phyloP scores from a whole-genome alignment of 2,797 vertebrate species.

The Thunnus albacares region DNA sequence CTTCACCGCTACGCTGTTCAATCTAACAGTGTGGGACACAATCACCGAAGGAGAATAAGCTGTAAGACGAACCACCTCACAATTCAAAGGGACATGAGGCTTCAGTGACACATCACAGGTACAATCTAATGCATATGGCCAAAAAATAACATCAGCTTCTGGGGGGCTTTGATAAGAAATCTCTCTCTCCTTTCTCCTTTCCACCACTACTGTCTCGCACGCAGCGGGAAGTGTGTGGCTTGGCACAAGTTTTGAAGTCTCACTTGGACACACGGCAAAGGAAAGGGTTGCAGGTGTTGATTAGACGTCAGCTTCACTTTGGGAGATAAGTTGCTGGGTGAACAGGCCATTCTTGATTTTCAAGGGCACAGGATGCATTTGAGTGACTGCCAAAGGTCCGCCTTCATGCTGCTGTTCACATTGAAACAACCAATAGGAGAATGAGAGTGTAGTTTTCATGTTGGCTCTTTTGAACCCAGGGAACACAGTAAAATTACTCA shows the following conservation, averaged over 20 bases:
- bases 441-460: conserved; percentile 39
- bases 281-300: conserved; percentile 87
- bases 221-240: conserved; percentile 71
- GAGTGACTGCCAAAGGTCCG: conserved; percentile 77
- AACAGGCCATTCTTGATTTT: conserved; percentile 84
- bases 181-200: conserved; percentile 48
- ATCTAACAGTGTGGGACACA: conserved; percentile 57
- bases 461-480: conserved; percentile 12
- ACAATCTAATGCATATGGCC: conserved; percentile 66
- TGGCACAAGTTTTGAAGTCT: conserved; percentile 86
- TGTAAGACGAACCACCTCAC: conserved; percentile 59
- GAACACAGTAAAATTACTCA: conserved; percentile 36
- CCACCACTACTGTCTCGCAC: conserved; percentile 54
- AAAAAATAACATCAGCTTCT: conserved; percentile 76
- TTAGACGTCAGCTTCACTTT: conserved; percentile 87
- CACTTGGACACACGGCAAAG: conserved; percentile 81
- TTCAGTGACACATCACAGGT: conserved; percentile 60
- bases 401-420: conserved; percentile 57
- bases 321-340: conserved; percentile 80
- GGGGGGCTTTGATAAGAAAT: conserved; percentile 78
- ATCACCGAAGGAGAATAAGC: conserved; percentile 60
- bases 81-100: conserved; percentile 68
- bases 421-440: conserved; percentile 53
- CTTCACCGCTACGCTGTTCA: conserved; percentile 57
- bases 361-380: conserved; percentile 83